Evolutionary conservation across 1,140 invertebrate species (phyloP).

Genomic region (Euwallacea similis): DNA sequence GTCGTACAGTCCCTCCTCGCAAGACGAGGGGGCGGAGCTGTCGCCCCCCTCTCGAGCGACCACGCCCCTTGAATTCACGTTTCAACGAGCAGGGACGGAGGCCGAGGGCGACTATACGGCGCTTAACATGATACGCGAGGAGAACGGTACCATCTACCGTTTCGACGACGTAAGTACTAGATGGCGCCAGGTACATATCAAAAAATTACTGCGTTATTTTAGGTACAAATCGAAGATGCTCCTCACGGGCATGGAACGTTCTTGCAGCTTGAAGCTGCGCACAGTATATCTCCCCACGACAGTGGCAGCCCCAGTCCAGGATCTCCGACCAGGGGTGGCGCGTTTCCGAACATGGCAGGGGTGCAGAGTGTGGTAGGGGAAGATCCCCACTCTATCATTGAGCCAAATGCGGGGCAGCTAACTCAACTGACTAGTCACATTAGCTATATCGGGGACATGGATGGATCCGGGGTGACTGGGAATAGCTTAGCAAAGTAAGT

Average conservation of each 20-base stretch:
- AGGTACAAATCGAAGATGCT: constrained; percentile 44
- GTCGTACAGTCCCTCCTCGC: constrained; percentile 52
- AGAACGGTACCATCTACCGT: constrained; percentile 40
- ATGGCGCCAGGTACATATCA: not conserved
- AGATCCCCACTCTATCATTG: constrained; percentile 34
- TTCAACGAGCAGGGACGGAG: constrained; percentile 39
- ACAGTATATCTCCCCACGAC: constrained; percentile 43
- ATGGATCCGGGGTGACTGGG: not conserved
- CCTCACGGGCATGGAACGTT: constrained; percentile 37
- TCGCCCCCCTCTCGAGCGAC: constrained; percentile 49
- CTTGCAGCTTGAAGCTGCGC: constrained; percentile 42
- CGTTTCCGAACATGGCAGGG: constrained; percentile 26
- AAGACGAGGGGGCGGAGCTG: constrained; percentile 49
- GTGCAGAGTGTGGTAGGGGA: constrained; percentile 6
- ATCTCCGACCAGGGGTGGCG: constrained; percentile 41
- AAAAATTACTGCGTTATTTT: constrained; percentile 2
- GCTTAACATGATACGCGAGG: constrained; percentile 41
- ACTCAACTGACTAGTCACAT: constrained; percentile 52
- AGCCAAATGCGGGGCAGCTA: constrained; percentile 42
- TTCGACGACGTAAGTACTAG: constrained; percentile 48
- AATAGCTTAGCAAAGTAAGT: too few species aligned
- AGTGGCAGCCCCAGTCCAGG: constrained; percentile 46
- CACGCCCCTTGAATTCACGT: constrained; percentile 50
- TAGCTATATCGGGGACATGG: constrained; percentile 45
- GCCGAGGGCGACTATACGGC: constrained; percentile 39